A percentile compares a stretch with the other conserved stretches of the same genome.
phyloP scores from a whole-genome alignment of 64 coral and sea anemone genomes.

The Dendrophyllia cribrosa region DNA sequence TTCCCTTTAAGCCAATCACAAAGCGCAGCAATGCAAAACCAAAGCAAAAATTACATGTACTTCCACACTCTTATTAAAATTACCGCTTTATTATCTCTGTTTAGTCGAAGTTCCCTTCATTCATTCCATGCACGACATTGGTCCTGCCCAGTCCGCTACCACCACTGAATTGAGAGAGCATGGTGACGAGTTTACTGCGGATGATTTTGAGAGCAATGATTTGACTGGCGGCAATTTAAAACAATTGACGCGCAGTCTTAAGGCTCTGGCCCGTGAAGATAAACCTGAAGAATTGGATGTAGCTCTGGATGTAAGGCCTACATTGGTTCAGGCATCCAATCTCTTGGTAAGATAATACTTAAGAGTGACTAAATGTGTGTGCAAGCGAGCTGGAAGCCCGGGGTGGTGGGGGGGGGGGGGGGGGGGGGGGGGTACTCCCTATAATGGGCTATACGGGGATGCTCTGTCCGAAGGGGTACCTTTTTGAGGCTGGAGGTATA shows the following conservation, averaged over 20 bases:
- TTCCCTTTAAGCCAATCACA: no score
- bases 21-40: no score
- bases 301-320: conserved; percentile 84
- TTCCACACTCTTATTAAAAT: background rate
- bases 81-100: background rate
- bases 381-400: no score
- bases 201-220: conserved; percentile 76
- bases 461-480: no score
- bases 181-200: conserved; percentile 60
- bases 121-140: conserved; percentile 65
- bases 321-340: conserved; percentile 83
- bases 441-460: no score
- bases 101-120: conserved; percentile 64
- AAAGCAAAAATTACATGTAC: no score
- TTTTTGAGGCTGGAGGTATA: no score
- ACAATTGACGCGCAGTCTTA: conserved; percentile 72
- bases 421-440: no score
- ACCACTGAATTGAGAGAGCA: conserved; percentile 63
- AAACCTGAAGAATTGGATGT: conserved; percentile 68
- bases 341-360: conserved; percentile 49
- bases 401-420: no score
- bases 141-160: conserved; percentile 71
- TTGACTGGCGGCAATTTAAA: conserved; percentile 90
- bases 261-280: conserved; percentile 61
- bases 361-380: background rate